Base-by-base conservation (phyloP, 2,797 vertebrate genomes). In the Tenualosa ilisha region DNA sequence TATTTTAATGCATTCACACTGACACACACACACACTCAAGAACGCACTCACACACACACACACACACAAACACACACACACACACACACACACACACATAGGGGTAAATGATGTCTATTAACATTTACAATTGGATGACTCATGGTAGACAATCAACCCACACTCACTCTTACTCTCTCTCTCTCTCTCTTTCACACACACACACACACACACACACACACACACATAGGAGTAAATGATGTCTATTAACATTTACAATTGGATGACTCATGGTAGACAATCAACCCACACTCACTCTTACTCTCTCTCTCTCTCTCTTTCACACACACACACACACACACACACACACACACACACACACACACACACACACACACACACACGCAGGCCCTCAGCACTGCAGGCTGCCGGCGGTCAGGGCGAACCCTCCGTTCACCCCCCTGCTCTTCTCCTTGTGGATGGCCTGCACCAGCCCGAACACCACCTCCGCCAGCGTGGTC, bases 391-490 rank as follows among this genome's bases (percentile, higher is more conserved):
- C n/a, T 92, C 88, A 93, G 87, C 89, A 89, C 20, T 90, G 84
- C 40, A 88, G 75, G 31, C 65, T 81, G 82, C 84, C 49, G 13
- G 90, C 72, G n/a, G 86, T 40, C 86, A 87, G 82, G 7, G 72
- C 13, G 54, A 93, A 94, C 26, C 89, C 92, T 50, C 92, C 88
- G 6, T 93, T 94, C 54, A 89, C 83, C 31, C 93, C 93, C 82
- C 93, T 93, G 22, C 90, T 89, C 86, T 92, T 95, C 63, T 96
- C 94, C 87, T 93, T 95, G 75, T 95, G 86, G 86, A 91, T 92
- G 88, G 94, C 92, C 87, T 94, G 92, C 83, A 96, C 91, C 0
- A 96, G 92, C 37, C 93, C 90, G 26, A 94, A 95, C 87, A 96
- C 95, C 81, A 96, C 91, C 8, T 81, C 89, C 2, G 95, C 95